A percentile compares a stretch with the other conserved stretches of the same genome.
Conservation (phyloP, 1,140 invertebrate species). For the Zaprionus taronus region DNA sequence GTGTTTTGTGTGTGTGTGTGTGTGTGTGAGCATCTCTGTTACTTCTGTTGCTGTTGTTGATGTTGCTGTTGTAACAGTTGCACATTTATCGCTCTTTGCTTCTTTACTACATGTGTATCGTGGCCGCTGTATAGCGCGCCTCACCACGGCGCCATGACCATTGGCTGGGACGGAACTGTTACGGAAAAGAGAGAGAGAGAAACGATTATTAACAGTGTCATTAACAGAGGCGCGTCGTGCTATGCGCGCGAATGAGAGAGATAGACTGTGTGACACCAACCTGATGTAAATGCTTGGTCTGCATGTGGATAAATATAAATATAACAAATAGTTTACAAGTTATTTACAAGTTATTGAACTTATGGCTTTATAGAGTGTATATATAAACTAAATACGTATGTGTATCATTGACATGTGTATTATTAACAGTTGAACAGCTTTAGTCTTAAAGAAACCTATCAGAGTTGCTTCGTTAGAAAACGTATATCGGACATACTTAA, state of each 20-base stretch:
- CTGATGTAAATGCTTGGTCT: conserved; percentile 84
- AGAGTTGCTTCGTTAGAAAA: too few relatives aligned
- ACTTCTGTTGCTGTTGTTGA: conserved; percentile 7
- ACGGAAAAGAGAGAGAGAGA: conserved; percentile 49
- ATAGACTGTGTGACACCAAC: conserved; percentile 56
- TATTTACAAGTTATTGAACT: not conserved
- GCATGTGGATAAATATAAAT: conserved; percentile 60
- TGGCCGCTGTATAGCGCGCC: conserved; percentile 95
- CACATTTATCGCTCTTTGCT: conserved; percentile 16
- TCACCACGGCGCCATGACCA: conserved; percentile 95
- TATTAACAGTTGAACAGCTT: too few relatives aligned
- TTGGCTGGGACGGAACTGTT: conserved; percentile 96
- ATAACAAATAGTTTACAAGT: conserved; percentile 21
- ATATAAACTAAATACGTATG: too few relatives aligned
- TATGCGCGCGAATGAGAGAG: not conserved
- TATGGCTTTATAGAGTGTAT: too few relatives aligned
- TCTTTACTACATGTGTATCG: conserved; percentile 92
- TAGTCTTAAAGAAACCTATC: too few relatives aligned
- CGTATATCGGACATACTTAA: too few relatives aligned
- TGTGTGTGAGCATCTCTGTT: not conserved
- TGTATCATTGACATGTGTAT: too few relatives aligned
- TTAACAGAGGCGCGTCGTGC: conserved; percentile 1
- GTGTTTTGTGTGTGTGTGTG: not conserved
- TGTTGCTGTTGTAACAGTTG: conserved; percentile 18
- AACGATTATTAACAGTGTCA: not conserved